Evolutionary conservation across 2,888 invertebrate genomes (phyloP).

Genomic region (Zelleria hepariella): DNA sequence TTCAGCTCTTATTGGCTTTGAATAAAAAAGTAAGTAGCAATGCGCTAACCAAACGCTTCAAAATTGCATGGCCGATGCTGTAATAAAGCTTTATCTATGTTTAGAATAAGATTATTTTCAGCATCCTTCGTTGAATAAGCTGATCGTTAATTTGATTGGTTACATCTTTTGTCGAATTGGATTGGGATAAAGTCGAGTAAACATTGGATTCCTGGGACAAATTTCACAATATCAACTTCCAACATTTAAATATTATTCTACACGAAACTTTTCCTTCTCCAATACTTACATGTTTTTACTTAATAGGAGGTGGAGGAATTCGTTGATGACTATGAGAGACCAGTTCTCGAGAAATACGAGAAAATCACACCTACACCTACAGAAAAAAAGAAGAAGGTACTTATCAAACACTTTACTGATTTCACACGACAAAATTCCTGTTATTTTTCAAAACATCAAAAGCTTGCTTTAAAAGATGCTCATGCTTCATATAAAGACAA

Average conservation of each 20-base stretch:
- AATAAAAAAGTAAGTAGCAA: conserved; percentile 15
- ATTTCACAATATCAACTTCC: too few relatives aligned
- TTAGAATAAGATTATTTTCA: conserved; percentile 7
- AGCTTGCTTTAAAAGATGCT: too few relatives aligned
- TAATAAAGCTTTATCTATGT: conserved; percentile 30
- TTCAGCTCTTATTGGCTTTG: conserved; percentile 10
- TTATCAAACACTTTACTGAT: conserved; percentile 15
- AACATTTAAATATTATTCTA: neutral
- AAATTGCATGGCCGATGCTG: conserved; percentile 30
- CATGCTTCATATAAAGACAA: neutral
- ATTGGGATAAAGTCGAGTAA: too few relatives aligned
- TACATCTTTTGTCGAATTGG: neutral
- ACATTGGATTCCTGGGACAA: too few relatives aligned
- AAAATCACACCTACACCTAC: conserved; percentile 66
- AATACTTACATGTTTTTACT: conserved; percentile 15
- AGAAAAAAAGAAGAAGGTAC: conserved; percentile 69
- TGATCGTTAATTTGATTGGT: neutral
- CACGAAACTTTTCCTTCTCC: neutral
- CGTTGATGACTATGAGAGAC: conserved; percentile 81
- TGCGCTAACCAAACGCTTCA: conserved; percentile 19
- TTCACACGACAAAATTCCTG: neutral
- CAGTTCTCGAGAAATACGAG: conserved; percentile 80
- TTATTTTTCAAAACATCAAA: neutral
- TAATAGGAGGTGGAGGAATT: conserved; percentile 63
- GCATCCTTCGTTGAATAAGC: conserved; percentile 8